Base-by-base conservation (phyloP, 23 tunicate species). In the Trididemnum nubilum region DNA sequence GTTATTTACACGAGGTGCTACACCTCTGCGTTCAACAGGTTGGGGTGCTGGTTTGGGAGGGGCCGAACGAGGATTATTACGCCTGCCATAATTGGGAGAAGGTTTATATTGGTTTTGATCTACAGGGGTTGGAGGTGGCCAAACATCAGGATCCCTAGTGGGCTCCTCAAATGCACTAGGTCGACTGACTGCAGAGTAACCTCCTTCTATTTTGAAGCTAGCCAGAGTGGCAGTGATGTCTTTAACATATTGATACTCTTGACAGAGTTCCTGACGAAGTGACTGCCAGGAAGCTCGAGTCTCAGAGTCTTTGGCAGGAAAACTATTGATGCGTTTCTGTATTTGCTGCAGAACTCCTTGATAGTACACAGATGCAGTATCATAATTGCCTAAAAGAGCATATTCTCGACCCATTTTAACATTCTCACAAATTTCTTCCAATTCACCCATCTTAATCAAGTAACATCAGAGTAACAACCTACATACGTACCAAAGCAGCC, bases 121-220 rank as follows among this genome's bases (percentile, higher is more conserved):
- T 12, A 74, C 71, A 35, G 97, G 97, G 9, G 97, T 92, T 35
- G 97, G 97, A 30, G 97, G 97, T 1, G 97, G 97, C 97, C 97
- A 92, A 0, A 92, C 92, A 87, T 92, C 97, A 25, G 87, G 90
- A 82, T 91, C 97, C 15, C 90, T 35, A 18, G 90, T 86, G 33
- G 90, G 87, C 77, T 91, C 97, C 38, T 91, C 90, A 82, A 59
- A 91, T 23, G 82, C 76, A 28, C 81, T 50, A 7, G 80, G 75
- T 29, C 83, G 78, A 23, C 39, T 49, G 0, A 88, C 73, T 33
- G 86, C 83, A 19, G 86, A 87, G 65, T 83, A 83, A 37, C 86
- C 81, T 40, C 89, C 89, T 12, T 87, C 86, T 0, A 78, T 52
- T 52, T 87, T 92, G 51, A 88, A 92, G 63, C 92, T 92, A 21